phyloP scores from a whole-genome alignment of 2,888 invertebrate species.

The Trisateles emortualis region DNA sequence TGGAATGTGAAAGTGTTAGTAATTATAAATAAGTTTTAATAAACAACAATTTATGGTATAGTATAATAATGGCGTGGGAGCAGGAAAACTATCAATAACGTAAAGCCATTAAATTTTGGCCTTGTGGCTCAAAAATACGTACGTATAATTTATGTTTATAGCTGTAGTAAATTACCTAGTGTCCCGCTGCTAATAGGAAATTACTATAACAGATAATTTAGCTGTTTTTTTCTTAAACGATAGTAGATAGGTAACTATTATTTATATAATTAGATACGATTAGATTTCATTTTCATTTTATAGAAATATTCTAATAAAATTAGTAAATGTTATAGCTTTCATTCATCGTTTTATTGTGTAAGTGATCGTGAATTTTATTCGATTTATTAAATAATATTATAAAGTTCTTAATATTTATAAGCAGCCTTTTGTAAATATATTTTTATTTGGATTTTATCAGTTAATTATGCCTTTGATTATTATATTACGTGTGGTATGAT shows the following conservation, averaged over 20 bases:
- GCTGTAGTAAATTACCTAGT: slow-evolving; percentile 50
- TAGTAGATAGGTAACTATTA: slow-evolving; percentile 11
- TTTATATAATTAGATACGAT: slow-evolving; percentile 16
- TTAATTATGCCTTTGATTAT: background rate
- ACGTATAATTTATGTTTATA: slow-evolving; percentile 47
- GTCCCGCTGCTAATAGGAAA: slow-evolving; percentile 42
- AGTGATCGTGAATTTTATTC: slow-evolving; percentile 28
- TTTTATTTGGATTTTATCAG: background rate
- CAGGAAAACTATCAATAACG: slow-evolving; percentile 48
- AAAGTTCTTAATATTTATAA: slow-evolving; percentile 16
- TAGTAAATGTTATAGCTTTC: slow-evolving; percentile 9
- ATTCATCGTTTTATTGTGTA: slow-evolving; percentile 18
- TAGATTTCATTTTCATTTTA: slow-evolving; percentile 1
- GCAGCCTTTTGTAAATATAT: slow-evolving; percentile 17
- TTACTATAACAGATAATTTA: slow-evolving; percentile 27
- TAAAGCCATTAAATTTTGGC: slow-evolving; percentile 51
- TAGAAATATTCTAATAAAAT: background rate
- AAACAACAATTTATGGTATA: slow-evolving; percentile 47
- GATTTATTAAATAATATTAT: slow-evolving; percentile 19
- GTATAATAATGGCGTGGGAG: slow-evolving; percentile 57
- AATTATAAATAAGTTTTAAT: slow-evolving; percentile 35
- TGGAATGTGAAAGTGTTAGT: slow-evolving; percentile 50
- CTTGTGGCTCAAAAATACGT: slow-evolving; percentile 54
- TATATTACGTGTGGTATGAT: slow-evolving; percentile 3
- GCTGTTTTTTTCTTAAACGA: slow-evolving; percentile 16